These are phyloP conservation scores for Julus scandinavius DNA, from an alignment of 2,888 invertebrate genomes.

Conservation along the genomic window DNA sequence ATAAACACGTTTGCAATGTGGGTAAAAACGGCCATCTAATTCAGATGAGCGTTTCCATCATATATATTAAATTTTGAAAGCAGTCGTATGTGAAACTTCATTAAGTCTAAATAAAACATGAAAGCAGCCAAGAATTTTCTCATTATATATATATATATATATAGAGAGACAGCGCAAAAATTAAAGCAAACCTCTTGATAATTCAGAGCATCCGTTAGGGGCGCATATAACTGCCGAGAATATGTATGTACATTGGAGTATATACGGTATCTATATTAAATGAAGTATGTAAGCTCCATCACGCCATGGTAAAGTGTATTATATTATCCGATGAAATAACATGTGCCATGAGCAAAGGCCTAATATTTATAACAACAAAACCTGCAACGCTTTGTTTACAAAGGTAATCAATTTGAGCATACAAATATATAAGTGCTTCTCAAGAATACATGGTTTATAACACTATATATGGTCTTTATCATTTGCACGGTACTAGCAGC, in stretches of 20 bases:
- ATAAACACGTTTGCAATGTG: not conserved
- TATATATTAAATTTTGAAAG: constrained; percentile 34
- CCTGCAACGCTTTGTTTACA: not conserved
- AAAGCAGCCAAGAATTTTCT: constrained; percentile 34
- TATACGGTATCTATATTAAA: constrained; percentile 5
- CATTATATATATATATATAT: not conserved
- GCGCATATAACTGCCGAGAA: not conserved
- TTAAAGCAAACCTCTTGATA: constrained; percentile 39
- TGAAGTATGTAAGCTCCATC: not conserved
- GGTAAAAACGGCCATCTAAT: not conserved
- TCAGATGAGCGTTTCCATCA: constrained; percentile 29
- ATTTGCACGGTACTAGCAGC: too few relatives aligned
- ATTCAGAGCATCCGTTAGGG: not conserved
- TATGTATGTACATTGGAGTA: not conserved
- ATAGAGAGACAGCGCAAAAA: constrained; percentile 22
- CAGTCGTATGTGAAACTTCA: constrained; percentile 22
- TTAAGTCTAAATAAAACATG: constrained; percentile 42
- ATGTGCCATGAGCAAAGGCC: not conserved
- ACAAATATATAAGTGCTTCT: not conserved
- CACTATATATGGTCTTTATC: not conserved
- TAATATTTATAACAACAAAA: not conserved
- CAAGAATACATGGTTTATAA: not conserved
- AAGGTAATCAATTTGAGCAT: not conserved
- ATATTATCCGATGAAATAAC: not conserved
- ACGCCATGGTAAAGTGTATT: not conserved